Evolutionary conservation across 2,797 vertebrate species (phyloP).

Genomic region (Pseudochirops cupreus): DNA sequence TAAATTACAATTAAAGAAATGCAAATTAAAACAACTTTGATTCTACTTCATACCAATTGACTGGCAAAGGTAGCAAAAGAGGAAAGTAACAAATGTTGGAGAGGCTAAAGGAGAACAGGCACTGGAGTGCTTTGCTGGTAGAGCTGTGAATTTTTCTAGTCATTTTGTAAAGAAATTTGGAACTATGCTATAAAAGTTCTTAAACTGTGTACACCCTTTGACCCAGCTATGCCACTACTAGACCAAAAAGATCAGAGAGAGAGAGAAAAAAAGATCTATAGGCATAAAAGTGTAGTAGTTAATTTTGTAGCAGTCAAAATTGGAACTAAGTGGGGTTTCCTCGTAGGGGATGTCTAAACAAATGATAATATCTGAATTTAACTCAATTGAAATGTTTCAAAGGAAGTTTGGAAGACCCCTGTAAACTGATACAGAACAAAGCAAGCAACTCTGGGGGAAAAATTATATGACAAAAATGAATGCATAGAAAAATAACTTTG

Average conservation of each 20-base stretch:
- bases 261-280: not conserved
- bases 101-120: not conserved
- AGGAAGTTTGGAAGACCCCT: not conserved
- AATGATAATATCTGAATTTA: not conserved
- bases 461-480: not conserved
- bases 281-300: not conserved
- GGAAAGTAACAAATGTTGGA: not conserved
- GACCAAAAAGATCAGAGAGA: not conserved
- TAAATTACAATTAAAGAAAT: not conserved
- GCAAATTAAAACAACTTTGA: too few species aligned
- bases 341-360: not conserved
- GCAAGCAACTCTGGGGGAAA: not conserved
- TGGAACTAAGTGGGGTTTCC: not conserved
- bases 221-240: not conserved
- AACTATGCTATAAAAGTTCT: not conserved
- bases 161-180: not conserved
- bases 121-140: not conserved
- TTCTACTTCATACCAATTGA: not conserved
- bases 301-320: not conserved
- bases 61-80: not conserved
- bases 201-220: not conserved
- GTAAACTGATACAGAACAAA: not conserved
- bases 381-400: not conserved
- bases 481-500: not conserved
- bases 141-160: not conserved